Evolutionary conservation across 2,113 vertebrate genomes (phyloP).

Genomic region (Rhea americana): DNA sequence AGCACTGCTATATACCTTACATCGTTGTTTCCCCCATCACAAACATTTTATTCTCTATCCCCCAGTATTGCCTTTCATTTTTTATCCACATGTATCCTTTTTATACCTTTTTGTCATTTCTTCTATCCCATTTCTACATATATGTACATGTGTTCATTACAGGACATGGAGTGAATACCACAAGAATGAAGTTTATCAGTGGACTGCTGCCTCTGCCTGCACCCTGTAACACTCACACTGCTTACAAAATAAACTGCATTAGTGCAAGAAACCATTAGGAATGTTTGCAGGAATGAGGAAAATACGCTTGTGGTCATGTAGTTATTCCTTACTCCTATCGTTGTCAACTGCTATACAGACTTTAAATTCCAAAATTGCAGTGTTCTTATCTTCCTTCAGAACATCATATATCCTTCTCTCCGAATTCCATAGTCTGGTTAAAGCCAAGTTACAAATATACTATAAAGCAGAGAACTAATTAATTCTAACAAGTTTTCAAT

Average conservation of each 20-base stretch:
- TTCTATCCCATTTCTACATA: neutral
- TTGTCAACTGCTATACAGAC: neutral
- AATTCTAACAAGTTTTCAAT: neutral
- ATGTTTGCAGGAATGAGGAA: neutral
- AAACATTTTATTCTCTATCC: neutral
- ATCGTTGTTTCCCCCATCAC: accelerated
- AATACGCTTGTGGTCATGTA: neutral
- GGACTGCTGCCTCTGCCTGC: neutral
- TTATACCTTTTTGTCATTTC: neutral
- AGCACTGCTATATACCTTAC: accelerated
- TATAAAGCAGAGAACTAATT: neutral
- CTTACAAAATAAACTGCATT: neutral
- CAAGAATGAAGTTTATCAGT: neutral
- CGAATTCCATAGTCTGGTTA: neutral
- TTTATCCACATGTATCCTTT: neutral
- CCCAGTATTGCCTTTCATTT: neutral
- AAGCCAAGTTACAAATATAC: neutral
- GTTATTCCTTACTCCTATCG: neutral
- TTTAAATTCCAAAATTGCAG: neutral
- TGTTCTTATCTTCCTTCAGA: neutral
- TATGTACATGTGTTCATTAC: neutral
- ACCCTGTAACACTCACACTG: neutral
- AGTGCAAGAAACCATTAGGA: neutral
- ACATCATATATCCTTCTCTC: neutral
- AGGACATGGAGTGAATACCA: neutral